These are phyloP conservation scores for Microctonus hyperodae DNA, from an alignment of 2,888 invertebrate species.

Conservation along the genomic window DNA sequence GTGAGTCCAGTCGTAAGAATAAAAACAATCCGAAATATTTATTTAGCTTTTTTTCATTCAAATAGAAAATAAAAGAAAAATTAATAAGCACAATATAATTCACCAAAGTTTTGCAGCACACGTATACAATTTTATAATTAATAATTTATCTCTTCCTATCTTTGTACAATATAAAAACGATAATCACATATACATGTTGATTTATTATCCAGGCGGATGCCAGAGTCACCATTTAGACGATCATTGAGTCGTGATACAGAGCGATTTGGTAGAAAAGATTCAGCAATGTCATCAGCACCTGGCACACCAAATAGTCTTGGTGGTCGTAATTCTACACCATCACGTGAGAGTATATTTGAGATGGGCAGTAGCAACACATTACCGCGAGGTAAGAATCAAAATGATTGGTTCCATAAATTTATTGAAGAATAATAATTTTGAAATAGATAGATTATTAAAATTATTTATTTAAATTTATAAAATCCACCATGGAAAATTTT, in stretches of 20 bases:
- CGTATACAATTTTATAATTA: neutral
- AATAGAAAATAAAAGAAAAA: neutral
- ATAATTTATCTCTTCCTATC: neutral
- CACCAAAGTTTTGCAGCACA: neutral
- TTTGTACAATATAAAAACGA: neutral
- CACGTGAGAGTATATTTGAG: conserved; percentile 57
- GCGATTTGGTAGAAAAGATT: conserved; percentile 52
- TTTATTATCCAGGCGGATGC: conserved; percentile 50
- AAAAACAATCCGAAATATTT: conserved; percentile 30
- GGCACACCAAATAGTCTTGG: conserved; percentile 51
- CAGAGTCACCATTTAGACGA: conserved; percentile 58
- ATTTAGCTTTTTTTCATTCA: conserved; percentile 9
- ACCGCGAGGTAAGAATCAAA: conserved; percentile 57
- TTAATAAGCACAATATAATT: neutral
- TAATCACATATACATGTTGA: conserved; percentile 2
- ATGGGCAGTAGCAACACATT: conserved; percentile 57
- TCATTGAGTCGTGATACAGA: conserved; percentile 57
- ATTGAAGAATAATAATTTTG: conserved; percentile 34
- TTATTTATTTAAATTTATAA: neutral
- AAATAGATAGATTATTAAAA: conserved; percentile 33
- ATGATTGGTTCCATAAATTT: conserved; percentile 22
- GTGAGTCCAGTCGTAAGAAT: conserved; percentile 56
- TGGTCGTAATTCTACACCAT: conserved; percentile 45
- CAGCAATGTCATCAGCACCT: conserved; percentile 47
- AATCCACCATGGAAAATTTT: conserved; percentile 5